phyloP scores from a whole-genome alignment of 2,113 vertebrate species.

The Aplodontia rufa region DNA sequence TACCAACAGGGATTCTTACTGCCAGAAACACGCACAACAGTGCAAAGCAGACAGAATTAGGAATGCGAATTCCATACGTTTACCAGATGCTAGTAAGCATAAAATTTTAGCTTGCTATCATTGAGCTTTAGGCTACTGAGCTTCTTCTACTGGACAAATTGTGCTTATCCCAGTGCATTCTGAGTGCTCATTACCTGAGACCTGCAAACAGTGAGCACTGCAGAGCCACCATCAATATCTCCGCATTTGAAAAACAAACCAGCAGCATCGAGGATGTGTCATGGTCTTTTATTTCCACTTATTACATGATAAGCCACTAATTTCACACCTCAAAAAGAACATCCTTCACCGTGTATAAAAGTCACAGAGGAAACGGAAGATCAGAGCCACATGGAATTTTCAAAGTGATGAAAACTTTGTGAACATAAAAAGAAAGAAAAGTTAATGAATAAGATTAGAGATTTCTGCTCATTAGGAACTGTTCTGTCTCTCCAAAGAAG shows the following conservation, averaged over 20 bases:
- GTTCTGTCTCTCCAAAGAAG: neutral
- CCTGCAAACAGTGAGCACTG: neutral
- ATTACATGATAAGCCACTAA: neutral
- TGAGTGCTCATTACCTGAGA: too few species aligned
- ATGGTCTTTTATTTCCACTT: neutral
- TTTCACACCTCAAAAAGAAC: constrained; percentile 20
- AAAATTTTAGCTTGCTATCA: neutral
- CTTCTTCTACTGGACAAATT: neutral
- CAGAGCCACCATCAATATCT: neutral
- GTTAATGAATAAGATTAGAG: neutral
- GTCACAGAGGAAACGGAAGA: neutral
- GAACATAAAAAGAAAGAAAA: constrained; percentile 33
- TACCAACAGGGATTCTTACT: neutral
- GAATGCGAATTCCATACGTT: neutral
- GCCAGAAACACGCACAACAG: neutral
- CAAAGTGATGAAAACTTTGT: constrained; percentile 12
- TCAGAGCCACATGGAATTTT: neutral
- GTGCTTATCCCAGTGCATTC: too few species aligned
- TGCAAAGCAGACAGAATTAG: neutral
- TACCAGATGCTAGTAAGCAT: neutral
- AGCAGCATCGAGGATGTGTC: neutral
- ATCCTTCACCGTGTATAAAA: neutral
- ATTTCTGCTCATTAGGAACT: neutral
- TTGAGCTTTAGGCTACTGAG: neutral
- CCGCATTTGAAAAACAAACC: neutral